Percentiles rank a stretch among this genome's conserved stretches.
phyloP scores from a whole-genome alignment of 2,113 vertebrate genomes.

The Forbesichthys agassizii region DNA sequence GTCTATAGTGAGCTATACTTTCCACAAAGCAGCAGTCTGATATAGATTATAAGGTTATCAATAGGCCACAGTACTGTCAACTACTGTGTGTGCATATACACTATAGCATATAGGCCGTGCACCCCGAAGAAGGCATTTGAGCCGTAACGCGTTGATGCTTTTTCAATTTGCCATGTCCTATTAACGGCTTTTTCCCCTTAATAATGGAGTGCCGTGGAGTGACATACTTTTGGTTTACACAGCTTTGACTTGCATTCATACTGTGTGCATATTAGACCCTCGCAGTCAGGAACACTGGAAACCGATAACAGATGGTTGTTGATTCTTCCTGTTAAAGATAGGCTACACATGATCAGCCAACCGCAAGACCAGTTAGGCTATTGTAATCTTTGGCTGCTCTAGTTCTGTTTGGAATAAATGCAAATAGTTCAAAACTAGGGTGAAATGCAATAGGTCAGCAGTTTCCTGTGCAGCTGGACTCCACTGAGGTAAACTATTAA shows the following conservation, averaged over 20 bases:
- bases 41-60: no score
- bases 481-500: background rate
- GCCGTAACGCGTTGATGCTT: no score
- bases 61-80: no score
- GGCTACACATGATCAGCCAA: background rate
- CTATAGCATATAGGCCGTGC: no score
- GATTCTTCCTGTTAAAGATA: background rate
- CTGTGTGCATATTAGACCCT: background rate
- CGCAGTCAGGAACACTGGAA: no score
- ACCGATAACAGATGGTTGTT: background rate
- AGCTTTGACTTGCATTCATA: no score
- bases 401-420: background rate
- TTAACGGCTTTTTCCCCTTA: no score
- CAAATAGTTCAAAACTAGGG: background rate
- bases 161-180: no score
- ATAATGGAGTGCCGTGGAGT: no score
- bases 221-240: no score
- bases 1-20: constrained; percentile 27
- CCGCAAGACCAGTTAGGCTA: background rate
- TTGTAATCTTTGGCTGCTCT: background rate
- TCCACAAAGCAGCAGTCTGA: constrained; percentile 22
- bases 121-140: no score
- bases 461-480: background rate
- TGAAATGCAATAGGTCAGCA: background rate
- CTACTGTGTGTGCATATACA: no score